A percentile compares a stretch with the other conserved stretches of the same genome.
Evolutionary conservation across 92 coral and sea anemone genomes (phyloP).

Genomic region (Ricordea florida): DNA sequence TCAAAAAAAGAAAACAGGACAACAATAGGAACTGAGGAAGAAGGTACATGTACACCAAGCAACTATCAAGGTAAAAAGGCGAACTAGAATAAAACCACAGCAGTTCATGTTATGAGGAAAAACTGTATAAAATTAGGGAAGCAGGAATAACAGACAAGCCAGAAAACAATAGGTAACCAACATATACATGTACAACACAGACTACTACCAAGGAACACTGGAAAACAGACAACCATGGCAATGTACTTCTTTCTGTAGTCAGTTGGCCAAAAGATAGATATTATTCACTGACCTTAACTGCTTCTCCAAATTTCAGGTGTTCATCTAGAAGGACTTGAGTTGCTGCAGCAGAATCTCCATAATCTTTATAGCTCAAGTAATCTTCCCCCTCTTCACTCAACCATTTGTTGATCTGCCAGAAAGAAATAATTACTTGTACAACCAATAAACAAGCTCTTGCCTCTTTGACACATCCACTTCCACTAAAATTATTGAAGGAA

Average conservation of each 20-base stretch:
- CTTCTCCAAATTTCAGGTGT: constrained; percentile 82
- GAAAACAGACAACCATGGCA: not conserved
- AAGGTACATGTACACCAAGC: no score
- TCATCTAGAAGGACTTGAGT: constrained; percentile 85
- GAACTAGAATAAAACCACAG: no score
- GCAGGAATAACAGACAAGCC: no score
- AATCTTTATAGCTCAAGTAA: constrained; percentile 77
- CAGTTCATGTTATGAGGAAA: not conserved
- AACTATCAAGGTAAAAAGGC: no score
- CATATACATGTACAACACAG: no score
- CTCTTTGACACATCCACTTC: no score
- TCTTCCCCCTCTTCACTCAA: constrained; percentile 91
- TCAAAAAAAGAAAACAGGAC: no score
- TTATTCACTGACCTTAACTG: constrained; percentile 74
- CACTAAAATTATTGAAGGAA: no score
- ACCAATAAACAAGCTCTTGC: not conserved
- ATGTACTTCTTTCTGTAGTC: not conserved
- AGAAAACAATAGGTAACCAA: no score
- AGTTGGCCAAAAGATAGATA: no score
- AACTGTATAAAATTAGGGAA: not conserved
- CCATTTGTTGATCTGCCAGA: constrained; percentile 82
- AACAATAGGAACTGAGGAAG: no score
- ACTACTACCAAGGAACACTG: no score
- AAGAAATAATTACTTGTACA: not conserved
- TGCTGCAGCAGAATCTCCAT: constrained; percentile 84